Percentiles rank a stretch among this genome's conserved stretches.
These are phyloP conservation scores for Pantelozetes paolii DNA, from an alignment of 2,888 invertebrate genomes.

Conservation along the genomic window DNA sequence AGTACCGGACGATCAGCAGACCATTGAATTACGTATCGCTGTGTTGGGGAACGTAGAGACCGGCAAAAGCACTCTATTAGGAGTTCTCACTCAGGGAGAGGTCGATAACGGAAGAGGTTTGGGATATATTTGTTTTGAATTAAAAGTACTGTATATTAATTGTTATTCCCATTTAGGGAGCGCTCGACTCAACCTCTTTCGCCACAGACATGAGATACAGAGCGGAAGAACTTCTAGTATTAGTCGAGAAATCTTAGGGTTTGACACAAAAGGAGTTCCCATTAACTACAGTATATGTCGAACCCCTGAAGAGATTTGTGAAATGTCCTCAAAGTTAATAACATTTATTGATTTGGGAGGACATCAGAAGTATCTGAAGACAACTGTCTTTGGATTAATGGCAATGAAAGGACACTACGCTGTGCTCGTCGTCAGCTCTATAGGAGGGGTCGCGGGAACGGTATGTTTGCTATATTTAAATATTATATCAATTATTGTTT, in stretches of 20 bases:
- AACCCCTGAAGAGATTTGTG: slow-evolving; percentile 69
- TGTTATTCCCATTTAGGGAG: too few species aligned
- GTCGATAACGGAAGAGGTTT: slow-evolving; percentile 77
- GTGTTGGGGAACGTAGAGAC: slow-evolving; percentile 93
- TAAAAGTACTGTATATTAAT: too few species aligned
- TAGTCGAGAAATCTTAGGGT: slow-evolving; percentile 93
- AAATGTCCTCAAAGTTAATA: slow-evolving; percentile 83
- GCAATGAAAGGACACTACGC: slow-evolving; percentile 89
- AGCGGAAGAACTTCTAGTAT: slow-evolving; percentile 90
- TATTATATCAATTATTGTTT: neutral
- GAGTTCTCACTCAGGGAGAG: slow-evolving; percentile 87
- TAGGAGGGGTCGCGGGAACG: slow-evolving; percentile 72
- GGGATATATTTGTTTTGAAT: neutral
- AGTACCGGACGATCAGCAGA: slow-evolving; percentile 77
- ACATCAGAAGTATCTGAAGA: slow-evolving; percentile 88
- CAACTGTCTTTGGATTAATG: slow-evolving; percentile 76
- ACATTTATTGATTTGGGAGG: slow-evolving; percentile 95
- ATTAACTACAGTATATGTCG: slow-evolving; percentile 47
- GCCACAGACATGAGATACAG: slow-evolving; percentile 82
- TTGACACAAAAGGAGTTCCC: slow-evolving; percentile 60
- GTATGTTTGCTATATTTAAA: neutral
- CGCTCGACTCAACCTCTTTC: slow-evolving; percentile 89
- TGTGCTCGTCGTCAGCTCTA: slow-evolving; percentile 73
- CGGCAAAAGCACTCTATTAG: slow-evolving; percentile 88
- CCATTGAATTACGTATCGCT: slow-evolving; percentile 82